A percentile compares a stretch with the other conserved stretches of the same genome.
These are phyloP conservation scores for Myotis lucifugus DNA, from an alignment of 2,113 vertebrate genomes.

Conservation along the genomic window DNA sequence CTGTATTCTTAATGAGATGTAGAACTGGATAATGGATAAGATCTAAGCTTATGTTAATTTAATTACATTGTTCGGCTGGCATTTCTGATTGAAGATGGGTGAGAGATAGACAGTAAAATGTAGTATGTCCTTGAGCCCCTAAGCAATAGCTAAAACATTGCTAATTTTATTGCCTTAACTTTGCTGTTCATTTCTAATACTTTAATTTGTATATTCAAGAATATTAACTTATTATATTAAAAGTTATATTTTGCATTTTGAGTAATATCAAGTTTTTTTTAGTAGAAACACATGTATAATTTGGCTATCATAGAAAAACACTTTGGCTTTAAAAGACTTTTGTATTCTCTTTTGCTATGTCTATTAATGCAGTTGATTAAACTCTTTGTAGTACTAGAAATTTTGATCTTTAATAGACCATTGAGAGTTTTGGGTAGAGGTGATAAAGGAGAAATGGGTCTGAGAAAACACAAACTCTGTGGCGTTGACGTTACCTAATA, in stretches of 20 bases:
- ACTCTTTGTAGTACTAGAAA: neutral
- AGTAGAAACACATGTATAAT: neutral
- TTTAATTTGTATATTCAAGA: neutral
- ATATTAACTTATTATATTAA: neutral
- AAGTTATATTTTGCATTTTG: constrained; percentile 35
- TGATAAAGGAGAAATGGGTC: neutral
- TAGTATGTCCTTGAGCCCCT: neutral
- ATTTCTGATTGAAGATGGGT: neutral
- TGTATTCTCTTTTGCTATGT: neutral
- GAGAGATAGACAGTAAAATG: neutral
- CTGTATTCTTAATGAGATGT: neutral
- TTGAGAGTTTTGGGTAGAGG: neutral
- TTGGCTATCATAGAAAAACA: neutral
- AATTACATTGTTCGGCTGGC: neutral
- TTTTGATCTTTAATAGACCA: neutral
- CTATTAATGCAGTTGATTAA: constrained; percentile 10
- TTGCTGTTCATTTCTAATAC: neutral
- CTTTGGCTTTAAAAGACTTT: constrained; percentile 1
- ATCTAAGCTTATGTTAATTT: neutral
- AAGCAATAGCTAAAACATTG: neutral
- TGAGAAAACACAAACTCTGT: neutral
- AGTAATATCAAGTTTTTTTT: neutral
- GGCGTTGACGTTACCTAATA: neutral
- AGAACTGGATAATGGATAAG: neutral
- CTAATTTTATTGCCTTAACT: neutral